Evolutionary conservation across 2,888 invertebrate genomes (phyloP).

Genomic region (Catonia carolina): DNA sequence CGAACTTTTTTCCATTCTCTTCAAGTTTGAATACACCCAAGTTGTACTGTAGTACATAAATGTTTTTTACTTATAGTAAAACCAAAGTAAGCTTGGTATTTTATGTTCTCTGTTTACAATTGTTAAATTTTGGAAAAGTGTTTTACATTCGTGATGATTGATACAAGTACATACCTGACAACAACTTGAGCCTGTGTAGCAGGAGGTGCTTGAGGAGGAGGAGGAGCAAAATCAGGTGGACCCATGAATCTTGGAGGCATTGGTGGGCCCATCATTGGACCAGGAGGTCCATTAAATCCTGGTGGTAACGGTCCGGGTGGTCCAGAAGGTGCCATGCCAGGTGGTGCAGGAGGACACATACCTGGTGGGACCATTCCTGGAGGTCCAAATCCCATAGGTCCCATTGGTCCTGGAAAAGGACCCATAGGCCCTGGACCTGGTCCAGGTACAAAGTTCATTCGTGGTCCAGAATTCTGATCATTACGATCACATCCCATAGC

Average conservation of each 20-base stretch:
- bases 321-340: background rate
- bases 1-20: too few species aligned
- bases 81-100: too few species aligned
- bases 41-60: too few species aligned
- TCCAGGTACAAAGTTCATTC: slow-evolving; percentile 12
- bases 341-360: background rate
- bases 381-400: slow-evolving; percentile 28
- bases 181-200: slow-evolving; percentile 25
- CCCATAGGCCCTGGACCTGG: slow-evolving; percentile 25
- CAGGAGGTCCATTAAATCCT: background rate
- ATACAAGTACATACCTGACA: slow-evolving; percentile 29
- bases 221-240: background rate
- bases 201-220: slow-evolving; percentile 7
- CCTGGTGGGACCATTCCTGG: slow-evolving; percentile 13
- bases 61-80: too few species aligned
- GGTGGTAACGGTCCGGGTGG: slow-evolving; percentile 9
- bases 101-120: too few species aligned
- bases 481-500: slow-evolving; percentile 22
- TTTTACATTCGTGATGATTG: too few species aligned
- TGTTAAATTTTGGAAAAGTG: too few species aligned
- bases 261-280: slow-evolving; percentile 11
- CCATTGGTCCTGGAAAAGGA: slow-evolving; percentile 6
- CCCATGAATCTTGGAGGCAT: slow-evolving; percentile 19
- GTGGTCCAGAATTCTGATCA: slow-evolving; percentile 2
- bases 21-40: too few species aligned